phyloP scores from a whole-genome alignment of 2,797 vertebrate genomes.

The Mormyrops boulengeri region DNA sequence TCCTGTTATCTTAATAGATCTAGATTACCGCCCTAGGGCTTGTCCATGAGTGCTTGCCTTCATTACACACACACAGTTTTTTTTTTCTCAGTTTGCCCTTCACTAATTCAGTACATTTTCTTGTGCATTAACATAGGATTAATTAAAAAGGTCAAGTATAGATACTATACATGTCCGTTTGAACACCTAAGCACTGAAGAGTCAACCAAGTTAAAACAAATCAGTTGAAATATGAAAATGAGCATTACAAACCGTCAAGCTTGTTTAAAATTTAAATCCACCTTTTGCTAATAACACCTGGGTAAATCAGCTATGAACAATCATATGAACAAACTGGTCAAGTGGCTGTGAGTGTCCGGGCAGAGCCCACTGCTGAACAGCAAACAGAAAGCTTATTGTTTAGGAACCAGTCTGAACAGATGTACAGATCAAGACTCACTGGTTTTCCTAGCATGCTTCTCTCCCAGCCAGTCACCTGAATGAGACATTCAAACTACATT shows the following conservation, averaged over 20 bases:
- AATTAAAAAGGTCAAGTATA: background rate
- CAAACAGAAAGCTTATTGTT: background rate
- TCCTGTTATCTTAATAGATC: conserved; percentile 32
- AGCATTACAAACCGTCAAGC: background rate
- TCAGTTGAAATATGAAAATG: background rate
- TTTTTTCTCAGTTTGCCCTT: background rate
- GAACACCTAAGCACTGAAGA: background rate
- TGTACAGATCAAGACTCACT: background rate
- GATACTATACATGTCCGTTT: background rate
- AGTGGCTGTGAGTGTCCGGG: background rate
- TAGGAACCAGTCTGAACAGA: background rate
- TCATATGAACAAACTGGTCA: background rate
- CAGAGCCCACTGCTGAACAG: background rate
- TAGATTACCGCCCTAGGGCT: conserved; percentile 12
- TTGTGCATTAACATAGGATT: conserved; percentile 1
- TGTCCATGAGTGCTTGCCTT: background rate
- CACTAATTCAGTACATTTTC: background rate
- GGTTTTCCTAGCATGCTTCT: background rate
- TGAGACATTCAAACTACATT: background rate
- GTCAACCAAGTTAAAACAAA: background rate
- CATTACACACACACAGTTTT: background rate
- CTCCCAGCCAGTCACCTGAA: background rate
- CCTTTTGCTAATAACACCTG: background rate
- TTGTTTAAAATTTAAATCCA: background rate
- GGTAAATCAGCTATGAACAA: background rate